These are phyloP conservation scores for Exephanes ischioxanthus DNA, from an alignment of 2,888 invertebrate species.

Conservation along the genomic window DNA sequence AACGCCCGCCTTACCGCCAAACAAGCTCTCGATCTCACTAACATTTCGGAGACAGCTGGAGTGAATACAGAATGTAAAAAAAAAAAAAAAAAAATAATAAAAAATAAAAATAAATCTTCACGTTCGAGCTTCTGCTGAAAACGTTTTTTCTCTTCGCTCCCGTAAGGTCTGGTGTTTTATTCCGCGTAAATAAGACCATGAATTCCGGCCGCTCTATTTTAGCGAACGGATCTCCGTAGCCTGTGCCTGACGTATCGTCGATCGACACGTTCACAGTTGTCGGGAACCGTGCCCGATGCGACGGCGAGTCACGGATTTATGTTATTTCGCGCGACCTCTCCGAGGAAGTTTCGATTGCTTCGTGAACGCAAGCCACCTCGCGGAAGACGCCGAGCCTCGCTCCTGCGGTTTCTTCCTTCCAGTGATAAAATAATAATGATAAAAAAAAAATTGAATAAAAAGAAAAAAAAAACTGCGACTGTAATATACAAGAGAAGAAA, in stretches of 20 bases:
- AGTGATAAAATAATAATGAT: slow-evolving; percentile 17
- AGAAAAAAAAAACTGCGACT: slow-evolving; percentile 10
- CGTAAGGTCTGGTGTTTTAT: slow-evolving; percentile 30
- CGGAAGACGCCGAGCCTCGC: slow-evolving; percentile 34
- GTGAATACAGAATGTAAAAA: not conserved
- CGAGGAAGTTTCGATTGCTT: not conserved
- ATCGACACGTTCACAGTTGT: slow-evolving; percentile 10
- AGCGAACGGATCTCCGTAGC: not conserved
- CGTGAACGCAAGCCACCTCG: slow-evolving; percentile 29
- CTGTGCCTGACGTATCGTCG: slow-evolving; percentile 16
- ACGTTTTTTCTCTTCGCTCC: not conserved
- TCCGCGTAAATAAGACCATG: not conserved
- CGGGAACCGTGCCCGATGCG: slow-evolving; percentile 2
- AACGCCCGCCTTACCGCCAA: slow-evolving; percentile 12
- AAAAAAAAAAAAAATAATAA: not conserved
- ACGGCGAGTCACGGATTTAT: not conserved
- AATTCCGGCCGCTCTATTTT: not conserved
- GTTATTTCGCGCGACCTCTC: not conserved
- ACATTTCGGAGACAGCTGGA: not conserved
- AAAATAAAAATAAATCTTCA: not conserved
- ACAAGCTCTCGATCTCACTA: slow-evolving; percentile 26
- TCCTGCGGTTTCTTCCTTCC: slow-evolving; percentile 22
- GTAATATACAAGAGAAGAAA: slow-evolving; percentile 42
- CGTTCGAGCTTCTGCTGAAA: not conserved
- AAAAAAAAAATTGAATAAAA: not conserved